phyloP scores from a whole-genome alignment of 2,113 vertebrate genomes.

The Otis tarda region DNA sequence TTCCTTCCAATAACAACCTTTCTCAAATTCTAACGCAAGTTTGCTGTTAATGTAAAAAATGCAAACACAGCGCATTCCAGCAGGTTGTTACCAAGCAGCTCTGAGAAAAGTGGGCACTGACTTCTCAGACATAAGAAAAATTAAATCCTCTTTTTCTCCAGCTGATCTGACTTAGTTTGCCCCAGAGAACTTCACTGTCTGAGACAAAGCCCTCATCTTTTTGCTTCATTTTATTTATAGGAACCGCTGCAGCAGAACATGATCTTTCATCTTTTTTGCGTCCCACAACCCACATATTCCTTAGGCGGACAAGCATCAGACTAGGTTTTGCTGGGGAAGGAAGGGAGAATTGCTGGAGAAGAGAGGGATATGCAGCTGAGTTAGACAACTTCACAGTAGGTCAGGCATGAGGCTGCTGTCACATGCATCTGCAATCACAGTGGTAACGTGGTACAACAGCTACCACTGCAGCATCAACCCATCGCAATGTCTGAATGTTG shows the following conservation, averaged over 20 bases:
- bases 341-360: background rate
- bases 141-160: background rate
- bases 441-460: rapidly evolving
- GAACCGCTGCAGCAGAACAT: background rate
- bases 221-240: background rate
- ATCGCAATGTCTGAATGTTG: rapidly evolving
- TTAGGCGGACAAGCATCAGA: rapidly evolving
- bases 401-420: background rate
- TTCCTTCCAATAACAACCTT: background rate
- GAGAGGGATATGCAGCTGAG: background rate
- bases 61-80: background rate
- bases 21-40: background rate
- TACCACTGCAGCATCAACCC: background rate
- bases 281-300: background rate
- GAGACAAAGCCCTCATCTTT: background rate
- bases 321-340: background rate
- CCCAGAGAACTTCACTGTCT: background rate
- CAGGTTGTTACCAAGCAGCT: background rate
- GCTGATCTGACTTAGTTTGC: background rate
- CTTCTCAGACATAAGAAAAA: background rate
- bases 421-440: background rate
- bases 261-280: background rate
- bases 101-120: background rate
- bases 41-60: background rate
- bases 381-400: background rate